Evolutionary conservation across 1,140 invertebrate species (phyloP).

Genomic region (Drosophila seguyi): DNA sequence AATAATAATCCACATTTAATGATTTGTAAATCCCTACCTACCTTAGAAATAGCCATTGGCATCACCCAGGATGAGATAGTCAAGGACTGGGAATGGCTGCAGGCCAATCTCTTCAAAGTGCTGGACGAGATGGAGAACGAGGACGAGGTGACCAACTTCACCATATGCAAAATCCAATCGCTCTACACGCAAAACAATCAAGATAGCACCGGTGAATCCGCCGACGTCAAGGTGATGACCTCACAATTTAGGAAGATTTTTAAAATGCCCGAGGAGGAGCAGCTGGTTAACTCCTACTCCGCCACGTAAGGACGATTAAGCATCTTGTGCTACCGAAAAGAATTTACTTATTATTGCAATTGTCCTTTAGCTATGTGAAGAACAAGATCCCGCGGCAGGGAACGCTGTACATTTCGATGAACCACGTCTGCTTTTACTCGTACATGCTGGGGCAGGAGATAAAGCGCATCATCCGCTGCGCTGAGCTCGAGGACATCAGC

Average conservation of each 20-base stretch:
- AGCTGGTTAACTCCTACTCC: slow-evolving; percentile 97
- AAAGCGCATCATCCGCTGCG: slow-evolving; percentile 91
- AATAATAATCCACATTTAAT: background rate
- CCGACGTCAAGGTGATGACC: slow-evolving; percentile 78
- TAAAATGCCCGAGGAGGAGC: slow-evolving; percentile 96
- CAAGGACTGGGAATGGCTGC: slow-evolving; percentile 97
- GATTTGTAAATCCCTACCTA: background rate
- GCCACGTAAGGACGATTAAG: slow-evolving; percentile 91
- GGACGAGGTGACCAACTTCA: slow-evolving; percentile 97
- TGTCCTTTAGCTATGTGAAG: slow-evolving; percentile 93
- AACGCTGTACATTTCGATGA: slow-evolving; percentile 97
- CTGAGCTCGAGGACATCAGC: slow-evolving; percentile 77
- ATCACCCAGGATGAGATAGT: slow-evolving; percentile 94
- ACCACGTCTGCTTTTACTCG: slow-evolving; percentile 98
- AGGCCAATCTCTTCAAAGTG: slow-evolving; percentile 93
- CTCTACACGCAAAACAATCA: slow-evolving; percentile 78
- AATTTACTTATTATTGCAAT: background rate
- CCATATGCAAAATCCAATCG: slow-evolving; percentile 97
- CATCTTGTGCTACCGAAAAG: background rate
- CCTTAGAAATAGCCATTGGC: slow-evolving; percentile 93
- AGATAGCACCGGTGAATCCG: slow-evolving; percentile 75
- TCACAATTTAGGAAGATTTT: slow-evolving; percentile 95
- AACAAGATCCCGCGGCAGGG: slow-evolving; percentile 96
- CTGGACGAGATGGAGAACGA: slow-evolving; percentile 96
- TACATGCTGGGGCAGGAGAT: slow-evolving; percentile 96